phyloP scores from a whole-genome alignment of 1,140 invertebrate species.

The Lamellibrachia luymesi region DNA sequence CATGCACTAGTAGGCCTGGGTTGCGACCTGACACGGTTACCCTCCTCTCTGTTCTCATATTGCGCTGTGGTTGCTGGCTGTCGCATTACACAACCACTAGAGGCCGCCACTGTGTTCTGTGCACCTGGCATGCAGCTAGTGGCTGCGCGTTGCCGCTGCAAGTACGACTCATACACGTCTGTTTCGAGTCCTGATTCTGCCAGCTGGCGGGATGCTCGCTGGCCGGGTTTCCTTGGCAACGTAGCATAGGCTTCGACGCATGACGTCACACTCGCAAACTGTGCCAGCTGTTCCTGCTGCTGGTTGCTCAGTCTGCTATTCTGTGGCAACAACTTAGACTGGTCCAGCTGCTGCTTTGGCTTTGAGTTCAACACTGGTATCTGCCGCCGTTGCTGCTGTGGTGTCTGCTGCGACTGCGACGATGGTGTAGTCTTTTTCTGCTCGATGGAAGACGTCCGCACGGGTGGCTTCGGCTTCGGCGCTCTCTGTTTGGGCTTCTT shows the following conservation, averaged over 20 bases:
- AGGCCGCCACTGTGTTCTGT: background rate
- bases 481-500: conserved; percentile 31
- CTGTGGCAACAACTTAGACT: too few species aligned
- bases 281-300: too few species aligned
- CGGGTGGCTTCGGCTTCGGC: conserved; percentile 60
- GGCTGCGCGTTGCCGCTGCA: conserved; percentile 16
- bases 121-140: background rate
- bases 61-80: too few species aligned
- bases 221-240: conserved; percentile 72
- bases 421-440: conserved; percentile 58
- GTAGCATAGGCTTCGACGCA: conserved; percentile 89
- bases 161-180: conserved; percentile 20
- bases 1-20: too few species aligned
- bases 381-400: background rate
- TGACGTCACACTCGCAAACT: conserved; percentile 50
- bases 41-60: background rate
- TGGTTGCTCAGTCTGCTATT: too few species aligned
- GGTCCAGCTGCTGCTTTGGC: too few species aligned
- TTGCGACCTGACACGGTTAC: background rate
- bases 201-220: conserved; percentile 27
- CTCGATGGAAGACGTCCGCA: conserved; percentile 47
- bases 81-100: background rate
- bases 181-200: background rate
- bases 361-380: too few species aligned
- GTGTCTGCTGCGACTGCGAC: background rate